A percentile compares a stretch with the other conserved stretches of the same genome.
Evolutionary conservation across 2,888 invertebrate genomes (phyloP).

Genomic region (Dexiosoma caninum): DNA sequence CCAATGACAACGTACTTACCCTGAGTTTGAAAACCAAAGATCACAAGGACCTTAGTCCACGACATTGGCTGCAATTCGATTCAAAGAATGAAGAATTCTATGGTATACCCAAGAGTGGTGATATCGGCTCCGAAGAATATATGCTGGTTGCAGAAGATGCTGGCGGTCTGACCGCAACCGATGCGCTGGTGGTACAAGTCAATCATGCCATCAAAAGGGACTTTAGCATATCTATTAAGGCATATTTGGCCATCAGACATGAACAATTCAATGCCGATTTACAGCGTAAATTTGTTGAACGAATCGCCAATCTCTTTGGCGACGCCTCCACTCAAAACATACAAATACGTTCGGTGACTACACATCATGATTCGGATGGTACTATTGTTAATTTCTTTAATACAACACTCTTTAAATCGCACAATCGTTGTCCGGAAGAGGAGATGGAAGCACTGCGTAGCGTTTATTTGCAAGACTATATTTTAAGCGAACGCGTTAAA

Average conservation of each 20-base stretch:
- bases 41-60: conserved; percentile 82
- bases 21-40: conserved; percentile 87
- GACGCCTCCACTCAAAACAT: conserved; percentile 86
- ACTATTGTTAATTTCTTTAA: conserved; percentile 89
- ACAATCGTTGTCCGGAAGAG: conserved; percentile 84
- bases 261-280: conserved; percentile 85
- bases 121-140: conserved; percentile 87
- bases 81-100: conserved; percentile 92
- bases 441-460: conserved; percentile 86
- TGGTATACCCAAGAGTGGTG: conserved; percentile 86
- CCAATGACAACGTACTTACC: conserved; percentile 88
- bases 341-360: conserved; percentile 83
- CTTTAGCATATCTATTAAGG: conserved; percentile 88
- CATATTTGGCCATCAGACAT: conserved; percentile 85
- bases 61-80: conserved; percentile 94
- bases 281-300: conserved; percentile 89
- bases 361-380: conserved; percentile 79
- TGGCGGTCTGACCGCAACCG: conserved; percentile 86
- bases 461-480: conserved; percentile 83
- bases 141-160: conserved; percentile 88
- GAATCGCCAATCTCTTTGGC: conserved; percentile 86
- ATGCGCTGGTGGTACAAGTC: conserved; percentile 88
- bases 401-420: conserved; percentile 79
- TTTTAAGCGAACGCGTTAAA: conserved; percentile 79
- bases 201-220: conserved; percentile 81